Conservation (phyloP, 1,140 invertebrate genomes). For the Cherax destructor region DNA sequence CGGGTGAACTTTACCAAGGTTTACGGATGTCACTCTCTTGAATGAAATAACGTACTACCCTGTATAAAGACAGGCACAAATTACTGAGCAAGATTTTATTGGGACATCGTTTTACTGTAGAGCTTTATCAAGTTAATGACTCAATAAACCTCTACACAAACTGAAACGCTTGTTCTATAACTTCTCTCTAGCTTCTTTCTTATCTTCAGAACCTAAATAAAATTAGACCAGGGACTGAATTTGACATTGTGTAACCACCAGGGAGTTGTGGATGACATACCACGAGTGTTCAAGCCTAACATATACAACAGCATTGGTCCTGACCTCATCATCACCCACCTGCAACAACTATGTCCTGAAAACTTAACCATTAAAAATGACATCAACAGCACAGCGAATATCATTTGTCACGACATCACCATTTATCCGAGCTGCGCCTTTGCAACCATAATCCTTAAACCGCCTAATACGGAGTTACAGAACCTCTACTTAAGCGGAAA, state of each 20-base stretch:
- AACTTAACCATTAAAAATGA: neutral
- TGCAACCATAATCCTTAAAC: conserved; percentile 5
- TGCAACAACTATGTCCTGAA: conserved; percentile 18
- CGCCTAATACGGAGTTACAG: neutral
- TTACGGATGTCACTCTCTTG: no score
- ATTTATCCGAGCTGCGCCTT: conserved; percentile 5
- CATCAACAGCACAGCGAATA: neutral
- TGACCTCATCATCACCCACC: conserved; percentile 31
- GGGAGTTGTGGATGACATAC: conserved; percentile 5
- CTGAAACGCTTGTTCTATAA: neutral
- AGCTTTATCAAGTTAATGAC: no score
- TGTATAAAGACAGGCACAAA: no score
- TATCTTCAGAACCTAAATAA: no score
- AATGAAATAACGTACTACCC: no score
- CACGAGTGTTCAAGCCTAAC: neutral
- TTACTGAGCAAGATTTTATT: no score
- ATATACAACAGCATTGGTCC: conserved; percentile 31
- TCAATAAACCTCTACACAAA: no score
- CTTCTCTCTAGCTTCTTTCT: no score
- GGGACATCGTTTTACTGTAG: no score
- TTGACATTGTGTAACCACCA: neutral
- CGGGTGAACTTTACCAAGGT: no score
- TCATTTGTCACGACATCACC: conserved; percentile 18
- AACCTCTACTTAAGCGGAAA: conserved; percentile 10
- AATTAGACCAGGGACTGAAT: no score